These are phyloP conservation scores for Lasioglossum albipes DNA, from an alignment of 1,140 invertebrate genomes.

Conservation along the genomic window DNA sequence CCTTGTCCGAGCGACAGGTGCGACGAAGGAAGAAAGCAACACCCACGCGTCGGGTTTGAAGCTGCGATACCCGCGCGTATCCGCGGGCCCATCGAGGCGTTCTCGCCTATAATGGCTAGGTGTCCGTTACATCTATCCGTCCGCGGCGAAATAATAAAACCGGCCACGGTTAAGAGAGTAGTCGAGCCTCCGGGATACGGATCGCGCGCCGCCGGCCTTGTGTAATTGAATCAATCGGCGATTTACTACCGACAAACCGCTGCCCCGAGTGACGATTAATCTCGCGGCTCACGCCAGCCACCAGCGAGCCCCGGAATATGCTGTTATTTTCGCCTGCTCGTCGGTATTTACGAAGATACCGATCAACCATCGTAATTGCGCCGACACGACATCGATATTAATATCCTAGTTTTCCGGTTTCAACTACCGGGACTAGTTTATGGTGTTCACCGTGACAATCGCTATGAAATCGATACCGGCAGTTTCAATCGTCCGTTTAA, in stretches of 20 bases:
- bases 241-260: conserved; percentile 43
- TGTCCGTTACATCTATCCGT: conserved; percentile 55
- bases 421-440: no score
- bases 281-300: conserved; percentile 1
- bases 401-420: conserved; percentile 1
- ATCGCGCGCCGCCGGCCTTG: conserved; percentile 30
- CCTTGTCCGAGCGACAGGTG: background rate
- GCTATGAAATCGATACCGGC: no score
- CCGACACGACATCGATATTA: background rate
- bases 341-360: conserved; percentile 35
- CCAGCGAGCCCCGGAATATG: conserved; percentile 34
- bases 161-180: conserved; percentile 12
- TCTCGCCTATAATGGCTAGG: conserved; percentile 50
- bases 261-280: conserved; percentile 49
- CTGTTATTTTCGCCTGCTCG: conserved; percentile 40
- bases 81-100: conserved; percentile 42
- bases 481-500: no score
- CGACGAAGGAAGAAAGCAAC: background rate
- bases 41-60: background rate
- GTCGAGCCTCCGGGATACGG: conserved; percentile 25
- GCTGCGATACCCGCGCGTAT: conserved; percentile 12
- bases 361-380: conserved; percentile 13
- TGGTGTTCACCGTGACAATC: no score
- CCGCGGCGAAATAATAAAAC: conserved; percentile 53
- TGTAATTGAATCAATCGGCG: conserved; percentile 55